phyloP scores from a whole-genome alignment of 2,888 invertebrate species.

The Crocallis elinguaria region DNA sequence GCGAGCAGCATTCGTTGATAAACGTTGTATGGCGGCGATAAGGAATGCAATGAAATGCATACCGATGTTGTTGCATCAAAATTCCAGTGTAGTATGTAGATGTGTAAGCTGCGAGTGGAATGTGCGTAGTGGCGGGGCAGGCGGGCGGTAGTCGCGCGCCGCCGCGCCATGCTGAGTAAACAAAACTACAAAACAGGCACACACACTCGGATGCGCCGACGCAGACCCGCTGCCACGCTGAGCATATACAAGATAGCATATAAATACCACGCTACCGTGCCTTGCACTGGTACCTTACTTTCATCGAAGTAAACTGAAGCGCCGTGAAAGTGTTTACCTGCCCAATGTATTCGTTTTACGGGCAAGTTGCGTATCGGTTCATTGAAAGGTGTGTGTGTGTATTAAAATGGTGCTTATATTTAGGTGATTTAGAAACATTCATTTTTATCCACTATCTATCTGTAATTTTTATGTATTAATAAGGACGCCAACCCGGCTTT shows the following conservation, averaged over 20 bases:
- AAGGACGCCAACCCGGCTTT: no score
- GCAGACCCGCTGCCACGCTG: constrained; percentile 34
- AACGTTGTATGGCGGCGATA: constrained; percentile 34
- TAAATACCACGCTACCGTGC: constrained; percentile 17
- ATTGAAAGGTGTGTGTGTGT: no score
- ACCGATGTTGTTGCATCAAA: constrained; percentile 40
- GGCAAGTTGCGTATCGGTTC: background rate
- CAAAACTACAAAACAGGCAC: constrained; percentile 68
- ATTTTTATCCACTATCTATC: no score
- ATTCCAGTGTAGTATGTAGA: constrained; percentile 44
- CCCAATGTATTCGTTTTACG: background rate
- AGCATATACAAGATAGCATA: constrained; percentile 11
- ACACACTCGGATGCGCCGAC: constrained; percentile 56
- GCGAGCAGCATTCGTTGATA: constrained; percentile 16
- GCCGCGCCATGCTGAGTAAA: constrained; percentile 72
- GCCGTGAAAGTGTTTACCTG: background rate
- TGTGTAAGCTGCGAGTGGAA: constrained; percentile 53
- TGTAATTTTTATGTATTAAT: no score
- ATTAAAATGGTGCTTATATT: no score
- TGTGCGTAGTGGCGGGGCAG: constrained; percentile 52
- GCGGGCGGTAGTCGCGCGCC: constrained; percentile 37
- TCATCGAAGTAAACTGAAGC: background rate
- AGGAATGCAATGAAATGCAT: constrained; percentile 39
- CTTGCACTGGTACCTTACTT: constrained; percentile 6
- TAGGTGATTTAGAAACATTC: no score